Base-by-base conservation (phyloP, 2,888 invertebrate genomes). In the Beris chalybata region DNA sequence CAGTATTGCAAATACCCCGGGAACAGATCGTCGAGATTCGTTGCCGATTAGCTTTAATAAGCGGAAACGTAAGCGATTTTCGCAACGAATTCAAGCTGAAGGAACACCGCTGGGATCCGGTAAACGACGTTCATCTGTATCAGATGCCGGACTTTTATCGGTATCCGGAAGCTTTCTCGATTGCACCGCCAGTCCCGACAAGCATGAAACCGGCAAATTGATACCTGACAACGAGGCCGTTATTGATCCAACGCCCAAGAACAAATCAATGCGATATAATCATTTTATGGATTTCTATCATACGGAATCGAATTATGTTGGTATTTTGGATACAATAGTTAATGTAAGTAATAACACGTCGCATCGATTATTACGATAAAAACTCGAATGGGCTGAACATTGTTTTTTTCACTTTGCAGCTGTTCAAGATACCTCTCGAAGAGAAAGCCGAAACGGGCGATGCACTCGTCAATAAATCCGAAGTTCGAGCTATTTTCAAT, bases 241-340 rank as follows among this genome's bases (percentile, higher is more conserved):
- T 7, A 58, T 66, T 22, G 79, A 79, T 72, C 71, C 74, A 65
- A 74, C 77, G 38, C 77, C 79, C 47, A 80, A 81, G 70, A 81
- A 78, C 68, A 73, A 73, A 66, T 79, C 82, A 7, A 81, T 81
- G 81, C 75, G 82, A n/a, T 79, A 77, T 59, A 81, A 82, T 75
- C 82, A 82, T 72, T 81, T 79, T 69, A 86, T 92, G 82, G 98
- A 99, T 82, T 85, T 99, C 74, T 87, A 94, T 70, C 94, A 96
- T 81, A 99, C 99, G 1, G 99, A 99, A 82, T 92, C 90, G 68
- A 99, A 99, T 85, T 99, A 98, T 81, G 96, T 98, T 68, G 91
- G 91, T 69, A 96, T 98, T 76, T 85, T 99, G 74, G 89, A 93
- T 74, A 95, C 95, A 47, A 94, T 99, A 75, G 88, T 96, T 77